Conservation (phyloP, 2,113 vertebrate species). For the Saguinus imperator region DNA sequence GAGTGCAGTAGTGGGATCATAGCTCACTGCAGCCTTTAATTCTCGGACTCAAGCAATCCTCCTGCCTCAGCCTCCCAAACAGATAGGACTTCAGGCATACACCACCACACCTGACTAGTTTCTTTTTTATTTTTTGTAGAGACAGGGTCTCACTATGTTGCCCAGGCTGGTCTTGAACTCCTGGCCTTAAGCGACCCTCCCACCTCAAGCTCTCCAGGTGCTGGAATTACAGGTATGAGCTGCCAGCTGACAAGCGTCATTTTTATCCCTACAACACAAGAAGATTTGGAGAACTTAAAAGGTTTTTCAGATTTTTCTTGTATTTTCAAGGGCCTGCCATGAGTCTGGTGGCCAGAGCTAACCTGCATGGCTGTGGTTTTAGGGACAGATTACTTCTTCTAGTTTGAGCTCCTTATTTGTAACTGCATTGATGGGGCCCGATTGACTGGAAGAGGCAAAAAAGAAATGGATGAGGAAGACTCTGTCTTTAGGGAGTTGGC, state of each 20-base stretch:
- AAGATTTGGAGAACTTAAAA: neutral
- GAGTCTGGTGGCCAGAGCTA: neutral
- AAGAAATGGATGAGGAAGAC: neutral
- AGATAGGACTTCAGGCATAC: neutral
- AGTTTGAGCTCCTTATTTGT: neutral
- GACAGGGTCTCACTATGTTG: neutral
- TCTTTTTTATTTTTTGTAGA: neutral
- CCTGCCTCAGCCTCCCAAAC: neutral
- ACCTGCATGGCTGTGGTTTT: neutral
- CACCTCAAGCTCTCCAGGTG: neutral
- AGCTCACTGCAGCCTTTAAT: neutral
- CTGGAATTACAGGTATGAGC: neutral
- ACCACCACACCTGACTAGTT: neutral
- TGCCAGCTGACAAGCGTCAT: neutral
- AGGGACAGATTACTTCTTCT: neutral
- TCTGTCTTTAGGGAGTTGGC: neutral
- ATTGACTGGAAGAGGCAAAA: neutral
- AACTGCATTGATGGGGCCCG: neutral
- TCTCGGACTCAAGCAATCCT: neutral
- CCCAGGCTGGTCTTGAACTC: neutral
- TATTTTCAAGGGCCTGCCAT: neutral
- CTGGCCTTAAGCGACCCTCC: neutral
- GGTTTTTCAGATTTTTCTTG: neutral
- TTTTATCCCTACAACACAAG: neutral
- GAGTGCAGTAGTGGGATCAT: neutral